Percentiles rank a stretch among this genome's conserved stretches.
Evolutionary conservation across 2,888 invertebrate species (phyloP).

Genomic region (Cryptus viduatorius): DNA sequence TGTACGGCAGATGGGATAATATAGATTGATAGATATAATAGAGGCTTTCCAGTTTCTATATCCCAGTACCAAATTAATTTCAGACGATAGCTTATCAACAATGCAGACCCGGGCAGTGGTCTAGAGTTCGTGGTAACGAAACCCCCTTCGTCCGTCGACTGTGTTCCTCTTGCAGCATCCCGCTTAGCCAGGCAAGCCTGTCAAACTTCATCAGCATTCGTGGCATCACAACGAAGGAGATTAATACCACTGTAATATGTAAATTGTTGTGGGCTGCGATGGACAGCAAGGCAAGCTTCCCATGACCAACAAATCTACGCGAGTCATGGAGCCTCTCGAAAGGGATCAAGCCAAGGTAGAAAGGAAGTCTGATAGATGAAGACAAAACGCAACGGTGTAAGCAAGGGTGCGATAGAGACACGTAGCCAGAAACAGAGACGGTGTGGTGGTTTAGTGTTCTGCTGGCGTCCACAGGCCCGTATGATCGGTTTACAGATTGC

Average conservation of each 20-base stretch:
- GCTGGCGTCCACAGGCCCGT: constrained; percentile 73
- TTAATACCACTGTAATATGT: constrained; percentile 83
- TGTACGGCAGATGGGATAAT: not conserved
- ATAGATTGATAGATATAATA: constrained; percentile 4
- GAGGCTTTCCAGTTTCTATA: constrained; percentile 36
- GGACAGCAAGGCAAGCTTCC: constrained; percentile 45
- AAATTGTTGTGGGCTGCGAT: constrained; percentile 74
- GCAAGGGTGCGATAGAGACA: constrained; percentile 53
- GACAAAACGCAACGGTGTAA: constrained; percentile 26
- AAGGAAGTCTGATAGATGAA: constrained; percentile 55
- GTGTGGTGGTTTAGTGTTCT: constrained; percentile 30
- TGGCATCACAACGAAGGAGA: constrained; percentile 72
- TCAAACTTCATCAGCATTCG: constrained; percentile 78
- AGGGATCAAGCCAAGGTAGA: constrained; percentile 70
- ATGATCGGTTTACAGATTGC: constrained; percentile 83
- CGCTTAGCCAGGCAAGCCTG: constrained; percentile 69
- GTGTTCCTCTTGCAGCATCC: constrained; percentile 3
- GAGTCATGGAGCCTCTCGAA: constrained; percentile 11
- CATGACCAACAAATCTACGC: not conserved
- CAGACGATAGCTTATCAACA: constrained; percentile 59
- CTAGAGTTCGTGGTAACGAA: constrained; percentile 1
- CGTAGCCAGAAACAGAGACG: constrained; percentile 45
- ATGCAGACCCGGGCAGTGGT: constrained; percentile 56
- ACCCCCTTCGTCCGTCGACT: constrained; percentile 13
- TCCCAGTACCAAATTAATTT: constrained; percentile 44